A percentile compares a stretch with the other conserved stretches of the same genome.
Evolutionary conservation across 2,113 vertebrate species (phyloP).

Genomic region (Callionymus lyra): DNA sequence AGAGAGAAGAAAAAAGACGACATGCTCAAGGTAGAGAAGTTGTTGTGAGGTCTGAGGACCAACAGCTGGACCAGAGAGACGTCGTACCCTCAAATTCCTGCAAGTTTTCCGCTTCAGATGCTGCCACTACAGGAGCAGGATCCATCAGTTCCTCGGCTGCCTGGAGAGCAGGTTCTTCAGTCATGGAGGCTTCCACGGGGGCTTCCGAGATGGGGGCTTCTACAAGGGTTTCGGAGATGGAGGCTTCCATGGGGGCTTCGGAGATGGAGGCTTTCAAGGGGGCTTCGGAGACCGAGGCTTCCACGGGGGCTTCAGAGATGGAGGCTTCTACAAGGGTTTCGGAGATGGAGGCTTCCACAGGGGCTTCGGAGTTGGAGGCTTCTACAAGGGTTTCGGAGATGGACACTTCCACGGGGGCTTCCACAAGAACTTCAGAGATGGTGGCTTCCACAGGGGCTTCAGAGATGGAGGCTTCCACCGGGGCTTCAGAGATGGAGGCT

Average conservation of each 20-base stretch:
- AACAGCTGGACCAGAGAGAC: neutral
- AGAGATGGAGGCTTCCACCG: neutral
- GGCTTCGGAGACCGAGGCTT: neutral
- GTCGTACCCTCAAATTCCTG: neutral
- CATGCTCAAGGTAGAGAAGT: too few relatives aligned
- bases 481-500: neutral
- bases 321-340: neutral
- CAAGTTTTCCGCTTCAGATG: conserved; percentile 23
- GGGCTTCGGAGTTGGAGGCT: neutral
- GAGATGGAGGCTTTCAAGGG: neutral
- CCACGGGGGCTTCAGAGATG: neutral
- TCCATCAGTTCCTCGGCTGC: too few relatives aligned
- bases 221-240: neutral
- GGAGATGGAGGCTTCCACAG: neutral
- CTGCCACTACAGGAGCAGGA: conserved; percentile 6
- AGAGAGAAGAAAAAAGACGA: too few relatives aligned
- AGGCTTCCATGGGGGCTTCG: neutral
- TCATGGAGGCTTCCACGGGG: neutral
- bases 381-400: neutral
- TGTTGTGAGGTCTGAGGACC: too few relatives aligned
- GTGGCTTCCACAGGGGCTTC: conserved; percentile 1
- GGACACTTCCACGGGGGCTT: neutral
- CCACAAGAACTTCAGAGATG: neutral
- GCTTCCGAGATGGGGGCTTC: neutral
- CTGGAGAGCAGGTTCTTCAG: too few relatives aligned